A percentile compares a stretch with the other conserved stretches of the same genome.
phyloP scores from a whole-genome alignment of 1,140 invertebrate species.

The Mya arenaria region DNA sequence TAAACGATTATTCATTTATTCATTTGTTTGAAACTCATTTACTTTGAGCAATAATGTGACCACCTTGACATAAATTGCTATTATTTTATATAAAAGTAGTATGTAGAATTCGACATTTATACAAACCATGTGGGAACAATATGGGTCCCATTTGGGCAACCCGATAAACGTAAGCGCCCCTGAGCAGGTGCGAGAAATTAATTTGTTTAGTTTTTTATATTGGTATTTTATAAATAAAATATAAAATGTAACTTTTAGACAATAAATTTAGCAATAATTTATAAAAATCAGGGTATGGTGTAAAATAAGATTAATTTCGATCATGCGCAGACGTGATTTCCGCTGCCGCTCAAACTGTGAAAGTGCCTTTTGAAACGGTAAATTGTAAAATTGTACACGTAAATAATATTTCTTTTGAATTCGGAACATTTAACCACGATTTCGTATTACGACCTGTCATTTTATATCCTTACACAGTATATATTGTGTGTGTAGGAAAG shows the following conservation, averaged over 20 bases:
- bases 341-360: background rate
- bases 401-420: slow-evolving; percentile 32
- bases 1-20: slow-evolving; percentile 11
- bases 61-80: background rate
- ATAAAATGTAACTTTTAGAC: background rate
- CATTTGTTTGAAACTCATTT: background rate
- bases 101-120: background rate
- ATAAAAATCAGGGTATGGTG: background rate
- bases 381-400: slow-evolving; percentile 19
- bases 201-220: background rate
- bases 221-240: background rate
- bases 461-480: background rate
- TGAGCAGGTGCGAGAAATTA: background rate
- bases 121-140: background rate
- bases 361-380: background rate
- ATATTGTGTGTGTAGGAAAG: background rate
- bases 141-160: background rate
- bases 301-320: background rate
- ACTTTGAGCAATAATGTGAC: background rate
- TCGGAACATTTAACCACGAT: background rate
- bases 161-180: background rate
- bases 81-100: background rate
- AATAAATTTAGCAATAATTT: background rate
- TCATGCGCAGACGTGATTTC: slow-evolving; percentile 35
- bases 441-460: background rate